A percentile compares a stretch with the other conserved stretches of the same genome.
Conservation (phyloP, 2,797 vertebrate species). For the Xiphorhynchus erythropygius region DNA sequence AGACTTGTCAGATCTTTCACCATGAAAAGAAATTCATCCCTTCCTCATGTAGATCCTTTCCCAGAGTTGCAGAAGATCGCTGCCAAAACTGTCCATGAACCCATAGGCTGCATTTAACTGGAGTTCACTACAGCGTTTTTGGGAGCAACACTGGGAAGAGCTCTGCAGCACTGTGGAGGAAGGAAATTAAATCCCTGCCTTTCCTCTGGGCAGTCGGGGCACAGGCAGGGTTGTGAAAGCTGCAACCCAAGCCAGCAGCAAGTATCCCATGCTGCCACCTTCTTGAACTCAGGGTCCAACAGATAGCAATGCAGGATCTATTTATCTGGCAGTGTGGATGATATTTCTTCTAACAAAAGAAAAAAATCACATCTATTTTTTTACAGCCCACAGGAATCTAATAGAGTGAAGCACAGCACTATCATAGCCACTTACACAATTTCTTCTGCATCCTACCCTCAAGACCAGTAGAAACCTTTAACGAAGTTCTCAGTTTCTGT, state of each 20-base stretch:
- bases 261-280: accelerated
- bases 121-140: not conserved
- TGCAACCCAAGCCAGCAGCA: not conserved
- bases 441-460: not conserved
- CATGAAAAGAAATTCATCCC: not conserved
- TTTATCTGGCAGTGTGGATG: not conserved
- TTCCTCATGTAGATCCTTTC: not conserved
- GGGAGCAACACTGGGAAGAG: not conserved
- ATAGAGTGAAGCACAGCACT: not conserved
- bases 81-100: not conserved
- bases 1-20: not conserved
- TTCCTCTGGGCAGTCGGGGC: not conserved
- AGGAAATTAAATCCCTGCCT: not conserved
- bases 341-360: not conserved
- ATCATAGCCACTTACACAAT: not conserved
- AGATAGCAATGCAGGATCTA: not conserved
- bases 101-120: not conserved
- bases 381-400: not conserved
- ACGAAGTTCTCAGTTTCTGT: not conserved
- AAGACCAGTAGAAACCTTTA: not conserved
- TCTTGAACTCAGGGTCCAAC: not conserved
- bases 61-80: not conserved
- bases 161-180: not conserved
- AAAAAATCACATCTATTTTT: not conserved
- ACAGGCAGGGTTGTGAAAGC: not conserved